phyloP scores from a whole-genome alignment of 2,113 vertebrate genomes.

The Rhinichthys klamathensis region DNA sequence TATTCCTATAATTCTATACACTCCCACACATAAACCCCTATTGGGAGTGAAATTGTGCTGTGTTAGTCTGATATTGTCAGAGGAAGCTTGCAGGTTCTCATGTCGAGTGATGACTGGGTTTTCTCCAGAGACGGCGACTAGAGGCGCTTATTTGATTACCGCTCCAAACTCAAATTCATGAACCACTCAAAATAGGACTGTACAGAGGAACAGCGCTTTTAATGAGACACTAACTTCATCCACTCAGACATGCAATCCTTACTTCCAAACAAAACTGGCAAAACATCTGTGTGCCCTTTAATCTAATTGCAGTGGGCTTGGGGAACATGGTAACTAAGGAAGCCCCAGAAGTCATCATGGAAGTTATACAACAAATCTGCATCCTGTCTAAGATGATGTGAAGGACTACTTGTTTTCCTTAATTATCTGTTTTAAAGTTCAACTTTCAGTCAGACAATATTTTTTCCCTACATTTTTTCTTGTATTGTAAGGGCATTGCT shows the following conservation, averaged over 20 bases:
- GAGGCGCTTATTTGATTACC: conserved; percentile 65
- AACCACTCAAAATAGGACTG: conserved; percentile 39
- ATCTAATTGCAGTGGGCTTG: conserved; percentile 66
- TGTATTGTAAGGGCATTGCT: no score
- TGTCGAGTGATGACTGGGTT: conserved; percentile 52
- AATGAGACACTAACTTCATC: conserved; percentile 54
- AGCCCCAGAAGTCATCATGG: conserved; percentile 2
- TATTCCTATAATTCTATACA: not conserved
- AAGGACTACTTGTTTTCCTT: not conserved
- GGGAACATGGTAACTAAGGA: conserved; percentile 31
- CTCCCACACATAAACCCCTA: not conserved
- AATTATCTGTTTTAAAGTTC: not conserved
- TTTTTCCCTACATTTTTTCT: no score
- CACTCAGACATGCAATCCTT: conserved; percentile 7
- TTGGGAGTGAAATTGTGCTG: not conserved
- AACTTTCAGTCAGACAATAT: no score
- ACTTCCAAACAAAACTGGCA: conserved; percentile 44
- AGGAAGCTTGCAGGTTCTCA: conserved; percentile 44
- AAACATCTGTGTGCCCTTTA: conserved; percentile 57
- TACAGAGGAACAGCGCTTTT: conserved; percentile 41
- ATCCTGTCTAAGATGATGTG: not conserved
- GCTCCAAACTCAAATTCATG: conserved; percentile 64
- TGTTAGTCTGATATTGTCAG: not conserved
- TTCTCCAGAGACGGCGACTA: conserved; percentile 59
- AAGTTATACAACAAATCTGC: not conserved